A percentile compares a stretch with the other conserved stretches of the same genome.
phyloP scores from a whole-genome alignment of 2,797 vertebrate species.

The Eospalax fontanierii region DNA sequence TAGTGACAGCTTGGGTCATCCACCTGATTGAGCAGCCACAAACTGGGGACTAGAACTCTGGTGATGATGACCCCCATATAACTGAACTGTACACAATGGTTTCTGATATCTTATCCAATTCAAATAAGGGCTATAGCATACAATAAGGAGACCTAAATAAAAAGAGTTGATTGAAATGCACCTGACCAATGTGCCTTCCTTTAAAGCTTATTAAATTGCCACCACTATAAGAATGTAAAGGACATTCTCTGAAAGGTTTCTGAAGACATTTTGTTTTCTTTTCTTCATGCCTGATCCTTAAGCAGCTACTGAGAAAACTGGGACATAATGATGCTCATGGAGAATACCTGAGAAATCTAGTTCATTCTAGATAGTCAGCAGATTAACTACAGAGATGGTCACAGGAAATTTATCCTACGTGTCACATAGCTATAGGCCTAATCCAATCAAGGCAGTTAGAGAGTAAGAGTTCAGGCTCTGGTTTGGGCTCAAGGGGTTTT shows the following conservation, averaged over 20 bases:
- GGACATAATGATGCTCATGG: not conserved
- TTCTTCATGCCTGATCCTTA: conserved; percentile 6
- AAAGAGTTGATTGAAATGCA: not conserved
- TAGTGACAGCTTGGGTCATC: not conserved
- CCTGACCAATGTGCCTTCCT: not conserved
- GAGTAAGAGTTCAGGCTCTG: not conserved
- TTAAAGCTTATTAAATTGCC: conserved; percentile 33
- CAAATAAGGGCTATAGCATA: not conserved
- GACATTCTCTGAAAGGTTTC: not conserved
- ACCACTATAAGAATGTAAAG: not conserved
- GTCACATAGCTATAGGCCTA: not conserved
- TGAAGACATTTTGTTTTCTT: not conserved
- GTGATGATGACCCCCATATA: not conserved
- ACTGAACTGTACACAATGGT: not conserved
- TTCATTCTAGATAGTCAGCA: not conserved
- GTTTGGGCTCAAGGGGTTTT: not conserved
- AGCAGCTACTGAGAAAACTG: not conserved
- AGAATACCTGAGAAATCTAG: too few species aligned
- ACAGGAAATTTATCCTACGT: not conserved
- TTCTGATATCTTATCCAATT: not conserved
- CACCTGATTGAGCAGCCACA: not conserved
- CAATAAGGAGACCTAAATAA: not conserved
- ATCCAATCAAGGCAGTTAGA: not conserved
- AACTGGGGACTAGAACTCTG: not conserved
- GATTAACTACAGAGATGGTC: not conserved